Base-by-base conservation (phyloP, 1,140 invertebrate species). In the Aphaenogaster ashmeadi region DNA sequence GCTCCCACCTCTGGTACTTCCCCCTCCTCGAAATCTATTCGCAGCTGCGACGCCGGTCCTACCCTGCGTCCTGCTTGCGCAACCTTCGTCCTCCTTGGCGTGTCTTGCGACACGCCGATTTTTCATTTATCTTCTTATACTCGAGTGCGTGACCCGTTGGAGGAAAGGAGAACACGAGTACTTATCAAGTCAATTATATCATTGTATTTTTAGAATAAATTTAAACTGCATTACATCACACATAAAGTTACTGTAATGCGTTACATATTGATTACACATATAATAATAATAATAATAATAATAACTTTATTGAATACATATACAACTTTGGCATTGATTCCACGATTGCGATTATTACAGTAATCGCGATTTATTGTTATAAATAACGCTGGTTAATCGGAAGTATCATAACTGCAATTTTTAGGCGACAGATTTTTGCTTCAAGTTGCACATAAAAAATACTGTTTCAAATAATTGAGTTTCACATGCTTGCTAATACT, bases 41-140 rank as follows among this genome's bases (percentile, higher is more conserved):
- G 75, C 90, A 88, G 81, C 87, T 90, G 89, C 71, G 38, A 21
- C 7, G 18, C 36, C 36, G n/a, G 4, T 54, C 18, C 21, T 52
- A 41, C 41, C 36, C 64, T 11, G 50, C 21, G 8, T 41, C 62
- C 36, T 69, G 21, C 18, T 60, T 52, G 36, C 33, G 44, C 11
- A 58, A 52, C 50, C 38, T 52, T 33, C 11, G 1, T 27, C 33
- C n/a, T 75, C 15, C 13, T 33, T 7, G n/a, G 13, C 44, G 2
- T 38, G 18, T 64, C 9, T 44, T 36, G 33, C 3, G 41, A 66
- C 21, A 47, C 21, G 21, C 13, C n/a, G 44, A 41, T 38, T 71
- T 33, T 56, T 52, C 11, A 44, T 54, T 52, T 44, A 3, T 54
- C 4, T 9, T 27, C 41, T 27, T 52, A 13, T 13, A 3, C 18